phyloP scores from a whole-genome alignment of 2,888 invertebrate species.

The Morpho deidamia region DNA sequence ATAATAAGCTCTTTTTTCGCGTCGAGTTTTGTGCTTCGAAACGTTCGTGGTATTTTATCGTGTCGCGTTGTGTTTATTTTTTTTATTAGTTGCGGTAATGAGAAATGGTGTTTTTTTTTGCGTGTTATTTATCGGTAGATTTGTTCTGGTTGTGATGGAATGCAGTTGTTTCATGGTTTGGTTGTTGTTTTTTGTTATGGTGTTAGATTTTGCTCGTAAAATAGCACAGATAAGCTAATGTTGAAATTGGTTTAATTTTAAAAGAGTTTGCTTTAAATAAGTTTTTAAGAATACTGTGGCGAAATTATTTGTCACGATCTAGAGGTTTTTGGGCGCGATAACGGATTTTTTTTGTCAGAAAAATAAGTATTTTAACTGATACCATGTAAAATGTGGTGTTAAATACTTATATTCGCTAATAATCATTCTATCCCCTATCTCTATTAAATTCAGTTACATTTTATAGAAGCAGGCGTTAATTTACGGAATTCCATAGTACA shows the following conservation, averaged over 20 bases:
- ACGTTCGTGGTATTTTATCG: constrained; percentile 1
- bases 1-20: background rate
- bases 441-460: no score
- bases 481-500: no score
- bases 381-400: no score
- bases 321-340: background rate
- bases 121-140: constrained; percentile 12
- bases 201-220: background rate
- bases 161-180: constrained; percentile 25
- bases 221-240: background rate
- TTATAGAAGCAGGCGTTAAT: no score
- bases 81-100: background rate
- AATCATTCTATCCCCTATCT: no score
- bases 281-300: no score
- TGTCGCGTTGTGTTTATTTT: background rate
- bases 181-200: constrained; percentile 12
- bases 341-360: no score
- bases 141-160: constrained; percentile 23
- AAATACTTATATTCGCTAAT: no score
- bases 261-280: no score
- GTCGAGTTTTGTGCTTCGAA: background rate
- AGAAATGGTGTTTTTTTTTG: constrained; percentile 3
- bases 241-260: no score
- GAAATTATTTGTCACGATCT: background rate
- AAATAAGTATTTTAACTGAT: no score